Percentiles rank a stretch among this genome's conserved stretches.
Conservation (phyloP, 1,140 invertebrate genomes). For the Zaprionus africanus region DNA sequence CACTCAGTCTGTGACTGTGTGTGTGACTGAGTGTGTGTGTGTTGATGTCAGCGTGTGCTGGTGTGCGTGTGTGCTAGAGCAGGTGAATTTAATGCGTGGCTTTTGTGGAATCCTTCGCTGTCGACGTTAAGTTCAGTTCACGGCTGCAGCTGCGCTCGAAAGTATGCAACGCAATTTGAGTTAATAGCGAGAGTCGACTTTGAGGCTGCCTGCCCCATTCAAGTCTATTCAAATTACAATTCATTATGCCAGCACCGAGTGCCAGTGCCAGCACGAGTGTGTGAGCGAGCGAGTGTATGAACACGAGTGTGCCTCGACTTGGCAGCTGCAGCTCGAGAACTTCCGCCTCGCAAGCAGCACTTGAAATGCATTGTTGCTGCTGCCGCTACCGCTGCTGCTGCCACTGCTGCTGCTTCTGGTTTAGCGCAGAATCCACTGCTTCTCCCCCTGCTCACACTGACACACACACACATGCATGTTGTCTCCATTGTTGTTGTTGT, state of each 20-base stretch:
- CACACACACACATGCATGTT: constrained; percentile 13
- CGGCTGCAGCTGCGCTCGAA: constrained; percentile 54
- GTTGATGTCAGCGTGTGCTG: too few species aligned
- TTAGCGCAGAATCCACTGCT: background rate
- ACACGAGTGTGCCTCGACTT: constrained; percentile 2
- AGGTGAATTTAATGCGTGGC: constrained; percentile 67
- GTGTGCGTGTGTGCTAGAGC: background rate
- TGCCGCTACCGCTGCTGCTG: background rate
- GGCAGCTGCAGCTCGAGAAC: constrained; percentile 42
- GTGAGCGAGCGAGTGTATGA: constrained; percentile 29
- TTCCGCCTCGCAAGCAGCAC: constrained; percentile 44
- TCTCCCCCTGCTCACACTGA: background rate
- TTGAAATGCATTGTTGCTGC: constrained; percentile 48
- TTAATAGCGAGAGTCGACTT: constrained; percentile 64
- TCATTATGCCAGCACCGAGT: constrained; percentile 62
- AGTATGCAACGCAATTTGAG: constrained; percentile 79
- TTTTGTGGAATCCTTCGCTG: constrained; percentile 31
- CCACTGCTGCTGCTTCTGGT: background rate
- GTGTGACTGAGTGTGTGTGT: constrained; percentile 10
- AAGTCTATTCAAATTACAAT: constrained; percentile 80
- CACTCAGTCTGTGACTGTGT: constrained; percentile 8
- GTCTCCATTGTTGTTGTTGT: constrained; percentile 43
- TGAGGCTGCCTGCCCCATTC: constrained; percentile 25
- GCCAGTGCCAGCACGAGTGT: constrained; percentile 20
- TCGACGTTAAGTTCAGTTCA: constrained; percentile 52